phyloP scores from a whole-genome alignment of 2,888 invertebrate species.

The Polia nebulosa region DNA sequence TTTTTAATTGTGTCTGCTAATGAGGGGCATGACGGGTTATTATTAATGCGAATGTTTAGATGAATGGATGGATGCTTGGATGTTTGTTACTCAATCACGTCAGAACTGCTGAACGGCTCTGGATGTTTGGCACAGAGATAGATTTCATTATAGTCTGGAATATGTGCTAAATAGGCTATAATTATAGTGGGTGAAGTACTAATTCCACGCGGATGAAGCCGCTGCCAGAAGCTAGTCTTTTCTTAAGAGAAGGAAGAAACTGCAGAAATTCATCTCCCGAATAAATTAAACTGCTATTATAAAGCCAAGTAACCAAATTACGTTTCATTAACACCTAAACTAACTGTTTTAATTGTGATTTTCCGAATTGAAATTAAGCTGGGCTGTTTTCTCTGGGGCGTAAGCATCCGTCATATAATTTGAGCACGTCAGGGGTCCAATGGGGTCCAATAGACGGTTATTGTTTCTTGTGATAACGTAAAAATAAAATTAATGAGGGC shows the following conservation, averaged over 20 bases:
- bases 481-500: conserved; percentile 69
- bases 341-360: conserved; percentile 36
- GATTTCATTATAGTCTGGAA: no score
- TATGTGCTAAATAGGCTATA: no score
- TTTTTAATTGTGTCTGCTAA: no score
- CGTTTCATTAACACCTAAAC: conserved; percentile 16
- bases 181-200: no score
- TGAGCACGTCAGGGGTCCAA: conserved; percentile 60
- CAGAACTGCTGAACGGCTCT: no score
- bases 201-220: no score
- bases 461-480: conserved; percentile 70
- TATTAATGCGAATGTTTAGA: no score
- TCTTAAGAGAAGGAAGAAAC: background rate
- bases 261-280: background rate
- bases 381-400: conserved; percentile 45
- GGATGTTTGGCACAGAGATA: no score
- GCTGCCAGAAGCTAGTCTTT: no score
- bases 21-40: no score
- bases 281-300: background rate
- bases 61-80: no score
- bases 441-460: conserved; percentile 62
- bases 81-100: no score
- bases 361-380: conserved; percentile 46
- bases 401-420: conserved; percentile 60
- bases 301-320: conserved; percentile 21